phyloP scores from a whole-genome alignment of 2,797 vertebrate species.

The Masticophis lateralis region DNA sequence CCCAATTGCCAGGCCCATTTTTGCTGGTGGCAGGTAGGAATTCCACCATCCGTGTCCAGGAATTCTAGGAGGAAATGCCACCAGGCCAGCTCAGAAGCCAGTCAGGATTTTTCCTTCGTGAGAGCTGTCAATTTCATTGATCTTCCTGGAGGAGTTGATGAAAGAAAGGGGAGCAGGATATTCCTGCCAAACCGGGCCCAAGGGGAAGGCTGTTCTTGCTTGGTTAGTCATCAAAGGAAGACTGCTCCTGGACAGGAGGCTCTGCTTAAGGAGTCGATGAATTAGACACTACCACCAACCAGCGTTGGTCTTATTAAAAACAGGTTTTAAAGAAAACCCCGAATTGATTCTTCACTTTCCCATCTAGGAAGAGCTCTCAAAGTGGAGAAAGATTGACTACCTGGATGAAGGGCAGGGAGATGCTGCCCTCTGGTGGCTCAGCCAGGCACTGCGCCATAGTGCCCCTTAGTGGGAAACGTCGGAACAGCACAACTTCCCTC shows the following conservation, averaged over 20 bases:
- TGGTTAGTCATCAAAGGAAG: neutral
- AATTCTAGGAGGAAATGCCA: neutral
- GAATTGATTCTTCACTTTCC: neutral
- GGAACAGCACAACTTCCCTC: neutral
- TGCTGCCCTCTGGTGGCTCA: neutral
- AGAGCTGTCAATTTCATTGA: neutral
- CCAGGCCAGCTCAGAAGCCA: neutral
- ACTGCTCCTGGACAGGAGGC: neutral
- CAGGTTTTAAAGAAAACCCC: neutral
- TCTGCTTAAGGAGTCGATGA: neutral
- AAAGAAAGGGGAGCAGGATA: neutral
- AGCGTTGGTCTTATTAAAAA: neutral
- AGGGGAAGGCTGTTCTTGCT: neutral
- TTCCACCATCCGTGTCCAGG: neutral
- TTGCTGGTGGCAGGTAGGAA: neutral
- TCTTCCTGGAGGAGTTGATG: neutral
- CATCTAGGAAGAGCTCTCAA: neutral
- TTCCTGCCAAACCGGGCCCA: neutral
- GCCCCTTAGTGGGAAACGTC: neutral
- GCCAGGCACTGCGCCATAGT: neutral
- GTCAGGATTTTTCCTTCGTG: neutral
- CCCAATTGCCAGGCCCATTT: neutral
- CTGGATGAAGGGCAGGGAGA: neutral
- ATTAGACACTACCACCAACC: too few relatives aligned
- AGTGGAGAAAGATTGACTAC: neutral